These are phyloP conservation scores for Stenolophus ochropezus DNA, from an alignment of 2,888 invertebrate species.

Conservation along the genomic window DNA sequence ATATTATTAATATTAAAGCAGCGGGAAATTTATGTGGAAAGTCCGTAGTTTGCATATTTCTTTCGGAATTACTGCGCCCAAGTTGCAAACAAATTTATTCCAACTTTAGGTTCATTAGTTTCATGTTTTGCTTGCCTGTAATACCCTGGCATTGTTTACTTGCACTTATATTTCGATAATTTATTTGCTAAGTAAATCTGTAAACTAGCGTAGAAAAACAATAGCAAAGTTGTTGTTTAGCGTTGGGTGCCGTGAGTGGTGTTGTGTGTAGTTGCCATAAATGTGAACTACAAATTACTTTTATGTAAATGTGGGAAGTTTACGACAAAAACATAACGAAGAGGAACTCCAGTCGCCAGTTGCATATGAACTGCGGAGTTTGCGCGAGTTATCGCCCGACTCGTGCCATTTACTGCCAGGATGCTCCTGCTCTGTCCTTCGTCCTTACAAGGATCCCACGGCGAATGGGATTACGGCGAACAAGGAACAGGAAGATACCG, in stretches of 20 bases:
- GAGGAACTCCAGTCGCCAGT: slow-evolving; percentile 10
- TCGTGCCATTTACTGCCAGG: slow-evolving; percentile 3
- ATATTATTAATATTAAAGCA: not conserved
- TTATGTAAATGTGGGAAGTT: slow-evolving; percentile 53
- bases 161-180: slow-evolving; percentile 30
- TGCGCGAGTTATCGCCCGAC: slow-evolving; percentile 5
- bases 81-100: slow-evolving; percentile 15
- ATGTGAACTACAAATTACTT: slow-evolving; percentile 54
- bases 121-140: slow-evolving; percentile 1
- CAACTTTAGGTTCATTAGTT: slow-evolving; percentile 24
- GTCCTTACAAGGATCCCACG: not conserved
- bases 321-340: slow-evolving; percentile 49
- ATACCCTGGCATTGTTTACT: not conserved
- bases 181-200: slow-evolving; percentile 43
- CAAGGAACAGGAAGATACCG: not conserved
- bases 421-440: not conserved
- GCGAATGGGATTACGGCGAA: not conserved
- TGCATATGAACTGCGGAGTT: slow-evolving; percentile 21
- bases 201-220: slow-evolving; percentile 30
- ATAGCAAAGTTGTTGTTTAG: slow-evolving; percentile 39
- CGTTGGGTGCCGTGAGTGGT: slow-evolving; percentile 13
- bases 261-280: slow-evolving; percentile 51
- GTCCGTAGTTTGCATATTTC: slow-evolving; percentile 4
- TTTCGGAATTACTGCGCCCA: not conserved
- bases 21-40: not conserved